Evolutionary conservation across 1,140 invertebrate species (phyloP), one percentile per base, ranked within the genome.

Genomic region (Oryzaephilus surinamensis): DNA sequence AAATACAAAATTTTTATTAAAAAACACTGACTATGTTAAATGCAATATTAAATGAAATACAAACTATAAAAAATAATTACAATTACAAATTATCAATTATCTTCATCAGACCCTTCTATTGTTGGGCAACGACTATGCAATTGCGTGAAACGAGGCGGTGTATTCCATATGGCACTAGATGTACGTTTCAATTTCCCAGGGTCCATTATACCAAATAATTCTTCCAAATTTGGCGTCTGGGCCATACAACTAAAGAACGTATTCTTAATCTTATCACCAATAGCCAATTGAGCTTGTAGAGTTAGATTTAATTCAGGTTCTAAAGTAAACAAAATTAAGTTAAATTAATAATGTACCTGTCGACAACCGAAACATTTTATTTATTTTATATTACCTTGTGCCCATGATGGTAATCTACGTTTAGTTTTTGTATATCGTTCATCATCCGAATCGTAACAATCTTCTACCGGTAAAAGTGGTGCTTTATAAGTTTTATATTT

Each of bases 131-230:
- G n/a, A n/a, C n/a, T n/a, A n/a, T n/a, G 43, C 32, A 55, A 43
- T 32, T 52, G 37, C 7, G 53, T 58, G 28, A 52, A 74, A 36
- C 75, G 58, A 0, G 77, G 77, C 6, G 78, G 77, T 13, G 75
- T 73, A 43, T 72, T 72, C 79, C 79, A 82, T 19, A 76, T 66
- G 13, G 76, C 76, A 48, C 77, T 80, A 1, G 80, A 84, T 21
- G 78, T 80, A 17, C 79, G 67, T 50, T 77, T 73, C 34, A 82
- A 63, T 33, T 70, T 67, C 18, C 58, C 64, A 29, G 70, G 70
- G 51, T 77, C 73, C 45, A 82, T 80, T 33, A 61, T 62, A 11
- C 73, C 69, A 60, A 83, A 83, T 16, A 84, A 67, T 43, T 72
- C 69, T 23, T 65, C 61, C 24, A 84, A 63, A 67, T 84, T 73